Evolutionary conservation across 1,140 invertebrate species (phyloP), one percentile per base, ranked within the genome.

Genomic region (Macrobrachium rosenbergii): DNA sequence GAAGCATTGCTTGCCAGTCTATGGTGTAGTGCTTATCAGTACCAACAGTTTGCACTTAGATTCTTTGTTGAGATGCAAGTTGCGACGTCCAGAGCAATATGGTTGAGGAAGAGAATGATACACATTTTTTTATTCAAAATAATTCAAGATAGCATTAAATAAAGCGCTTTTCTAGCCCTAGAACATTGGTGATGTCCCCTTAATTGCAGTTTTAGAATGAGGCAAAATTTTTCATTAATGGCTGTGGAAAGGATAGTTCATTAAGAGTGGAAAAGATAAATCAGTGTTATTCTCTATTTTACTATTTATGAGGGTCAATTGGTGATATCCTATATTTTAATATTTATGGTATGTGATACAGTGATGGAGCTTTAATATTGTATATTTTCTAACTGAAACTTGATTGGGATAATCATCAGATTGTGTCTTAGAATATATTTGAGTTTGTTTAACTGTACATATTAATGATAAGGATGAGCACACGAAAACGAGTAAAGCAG

Each of bases 271-370:
- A 43, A 73, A 67, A 67, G 17, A 77, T 37, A 37, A 64, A 88
- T 64, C 37, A 72, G 86, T 82, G 80, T 67, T 82, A 78, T 43
- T 64, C 62, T 87, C 60, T 82, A 81, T 81, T 87, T 82, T 87
- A 81, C 67, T 87, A 82, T 87, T 81, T 87, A 81, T 87, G 80
- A 82, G 81, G 81, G 67, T 67, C 86, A 88, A 88, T 88, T 88
- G 86, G 86, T 88, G 86, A 88, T 88, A 88, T 77, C 78, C 76
- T 88, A 80, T 88, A 81, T 86, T 81, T 87, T 87, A 87, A 80
- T 87, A 87, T 87, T 87, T 87, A 87, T 87, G 85, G 85, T 81
- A 81, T 87, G 85, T 87, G 85, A 87, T 87, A 87, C 52, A 80
- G 85, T 87, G 79, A 87, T 75, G 81, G 85, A 87, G 85, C 85